Percentiles rank a stretch among this genome's conserved stretches.
Evolutionary conservation across 2,888 invertebrate genomes (phyloP).

Genomic region (Nymphalis c-album): DNA sequence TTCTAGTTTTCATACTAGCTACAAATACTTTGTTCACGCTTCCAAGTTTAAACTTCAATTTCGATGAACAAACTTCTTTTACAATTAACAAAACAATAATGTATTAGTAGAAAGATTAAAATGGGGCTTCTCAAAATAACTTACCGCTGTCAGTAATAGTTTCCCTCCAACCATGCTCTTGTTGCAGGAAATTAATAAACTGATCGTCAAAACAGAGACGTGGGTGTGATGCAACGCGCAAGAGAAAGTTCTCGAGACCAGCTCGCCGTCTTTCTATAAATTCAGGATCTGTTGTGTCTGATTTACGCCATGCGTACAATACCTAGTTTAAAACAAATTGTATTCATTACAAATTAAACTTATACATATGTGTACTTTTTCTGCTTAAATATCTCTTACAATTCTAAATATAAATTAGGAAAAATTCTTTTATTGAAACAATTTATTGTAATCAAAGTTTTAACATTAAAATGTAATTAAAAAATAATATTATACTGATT

Average conservation of each 20-base stretch:
- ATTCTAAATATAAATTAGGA: too few relatives aligned
- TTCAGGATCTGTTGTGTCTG: slow-evolving; percentile 91
- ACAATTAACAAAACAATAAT: too few relatives aligned
- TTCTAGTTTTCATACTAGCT: too few relatives aligned
- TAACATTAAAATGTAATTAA: too few relatives aligned
- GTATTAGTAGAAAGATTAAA: too few relatives aligned
- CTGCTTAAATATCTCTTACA: too few relatives aligned
- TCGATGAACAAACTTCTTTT: too few relatives aligned
- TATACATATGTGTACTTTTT: background rate
- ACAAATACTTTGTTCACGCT: too few relatives aligned
- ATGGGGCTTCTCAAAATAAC: background rate
- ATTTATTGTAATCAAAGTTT: too few relatives aligned
- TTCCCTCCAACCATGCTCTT: slow-evolving; percentile 90
- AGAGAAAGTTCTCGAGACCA: slow-evolving; percentile 89
- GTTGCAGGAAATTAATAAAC: slow-evolving; percentile 89
- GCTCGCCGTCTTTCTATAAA: slow-evolving; percentile 91
- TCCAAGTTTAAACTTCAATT: too few relatives aligned
- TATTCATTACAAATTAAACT: background rate
- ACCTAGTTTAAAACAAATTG: slow-evolving; percentile 58
- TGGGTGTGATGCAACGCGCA: slow-evolving; percentile 88
- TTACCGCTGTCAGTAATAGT: slow-evolving; percentile 87
- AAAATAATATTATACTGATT: too few relatives aligned
- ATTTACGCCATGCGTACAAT: slow-evolving; percentile 89
- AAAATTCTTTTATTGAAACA: too few relatives aligned
- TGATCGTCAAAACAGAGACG: slow-evolving; percentile 87